Percentiles rank a stretch among this genome's conserved stretches.
Evolutionary conservation across 2,113 vertebrate genomes (phyloP).

Genomic region (Penelope pileata): DNA sequence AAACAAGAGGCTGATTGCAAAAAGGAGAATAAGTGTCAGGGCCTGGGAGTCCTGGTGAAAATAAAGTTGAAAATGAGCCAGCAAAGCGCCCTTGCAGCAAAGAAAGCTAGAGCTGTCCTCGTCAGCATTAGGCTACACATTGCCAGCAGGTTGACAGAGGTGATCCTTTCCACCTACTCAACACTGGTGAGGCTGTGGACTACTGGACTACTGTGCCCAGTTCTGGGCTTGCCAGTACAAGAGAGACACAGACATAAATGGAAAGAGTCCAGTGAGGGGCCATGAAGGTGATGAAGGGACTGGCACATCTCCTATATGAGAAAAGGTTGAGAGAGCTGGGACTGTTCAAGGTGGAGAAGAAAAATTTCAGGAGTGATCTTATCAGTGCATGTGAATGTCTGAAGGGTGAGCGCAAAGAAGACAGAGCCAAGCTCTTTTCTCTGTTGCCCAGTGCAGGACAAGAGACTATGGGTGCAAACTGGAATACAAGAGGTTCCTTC

Average conservation of each 20-base stretch:
- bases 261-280: not conserved
- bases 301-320: no score
- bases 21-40: not conserved
- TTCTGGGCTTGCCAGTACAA: not conserved
- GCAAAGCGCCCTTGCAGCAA: fast-evolving
- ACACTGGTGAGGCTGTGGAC: not conserved
- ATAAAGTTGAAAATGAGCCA: not conserved
- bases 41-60: not conserved
- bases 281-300: no score
- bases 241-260: not conserved
- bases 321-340: no score
- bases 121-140: not conserved
- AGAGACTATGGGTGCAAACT: no score
- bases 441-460: no score
- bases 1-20: not conserved
- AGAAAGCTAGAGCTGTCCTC: no score
- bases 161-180: not conserved
- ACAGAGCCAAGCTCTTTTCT: no score
- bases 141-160: not conserved
- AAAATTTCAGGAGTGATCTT: no score
- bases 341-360: no score
- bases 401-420: no score
- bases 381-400: no score
- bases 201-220: not conserved
- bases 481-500: no score